Percentiles rank a stretch among this genome's conserved stretches.
These are phyloP conservation scores for Euphonia xanthogaster DNA, from an alignment of 2,797 vertebrate species.

Conservation along the genomic window DNA sequence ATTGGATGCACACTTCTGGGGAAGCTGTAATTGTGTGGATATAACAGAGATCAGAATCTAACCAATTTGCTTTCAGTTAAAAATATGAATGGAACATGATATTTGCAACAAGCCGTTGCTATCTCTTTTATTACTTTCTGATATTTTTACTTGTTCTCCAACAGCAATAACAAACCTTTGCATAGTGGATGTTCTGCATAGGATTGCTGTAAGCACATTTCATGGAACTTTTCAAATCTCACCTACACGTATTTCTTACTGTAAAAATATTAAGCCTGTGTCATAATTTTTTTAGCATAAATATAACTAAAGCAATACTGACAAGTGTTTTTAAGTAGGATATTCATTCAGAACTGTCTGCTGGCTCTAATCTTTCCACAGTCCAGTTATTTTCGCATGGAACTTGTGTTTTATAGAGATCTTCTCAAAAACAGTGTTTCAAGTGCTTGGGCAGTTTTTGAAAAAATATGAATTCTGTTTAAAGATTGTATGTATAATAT, in stretches of 20 bases:
- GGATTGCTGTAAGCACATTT: not conserved
- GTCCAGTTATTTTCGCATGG: not conserved
- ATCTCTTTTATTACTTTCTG: not conserved
- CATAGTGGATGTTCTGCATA: not conserved
- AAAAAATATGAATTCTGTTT: not conserved
- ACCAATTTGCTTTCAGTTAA: not conserved
- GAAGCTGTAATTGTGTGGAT: not conserved
- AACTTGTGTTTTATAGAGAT: not conserved
- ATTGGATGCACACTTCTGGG: not conserved
- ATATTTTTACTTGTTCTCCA: not conserved
- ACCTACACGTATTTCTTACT: not conserved
- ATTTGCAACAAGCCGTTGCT: not conserved
- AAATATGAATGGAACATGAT: not conserved
- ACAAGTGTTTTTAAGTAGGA: not conserved
- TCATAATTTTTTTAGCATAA: not conserved
- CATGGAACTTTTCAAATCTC: not conserved
- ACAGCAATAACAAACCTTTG: not conserved
- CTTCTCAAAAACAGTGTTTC: not conserved
- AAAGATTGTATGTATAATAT: not conserved
- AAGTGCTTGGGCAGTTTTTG: not conserved
- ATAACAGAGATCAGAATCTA: not conserved
- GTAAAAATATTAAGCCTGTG: not conserved
- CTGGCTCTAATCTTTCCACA: not conserved
- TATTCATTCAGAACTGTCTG: not conserved
- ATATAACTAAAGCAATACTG: not conserved